phyloP scores from a whole-genome alignment of 2,113 vertebrate genomes.

The Bostrychus sinensis region DNA sequence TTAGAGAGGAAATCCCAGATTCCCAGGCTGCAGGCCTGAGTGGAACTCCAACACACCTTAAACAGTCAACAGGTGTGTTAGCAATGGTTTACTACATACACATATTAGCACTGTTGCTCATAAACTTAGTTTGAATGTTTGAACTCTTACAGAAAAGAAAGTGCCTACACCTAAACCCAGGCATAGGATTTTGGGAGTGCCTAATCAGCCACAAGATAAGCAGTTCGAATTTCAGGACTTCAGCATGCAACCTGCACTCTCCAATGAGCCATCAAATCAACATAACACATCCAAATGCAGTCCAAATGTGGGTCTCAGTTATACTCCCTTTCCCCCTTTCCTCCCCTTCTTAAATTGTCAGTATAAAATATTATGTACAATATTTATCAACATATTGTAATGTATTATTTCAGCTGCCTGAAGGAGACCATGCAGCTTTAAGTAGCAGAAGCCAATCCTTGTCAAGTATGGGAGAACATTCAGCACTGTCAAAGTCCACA shows the following conservation, averaged over 20 bases:
- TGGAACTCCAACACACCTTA: conserved; percentile 47
- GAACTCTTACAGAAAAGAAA: conserved; percentile 45
- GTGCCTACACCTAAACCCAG: conserved; percentile 80
- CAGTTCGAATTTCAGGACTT: conserved; percentile 48
- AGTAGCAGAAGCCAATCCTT: conserved; percentile 47
- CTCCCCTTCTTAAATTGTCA: too few relatives aligned
- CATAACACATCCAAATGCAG: conserved; percentile 38
- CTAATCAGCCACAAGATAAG: conserved; percentile 50
- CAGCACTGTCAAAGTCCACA: conserved; percentile 38
- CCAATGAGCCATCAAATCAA: conserved; percentile 47
- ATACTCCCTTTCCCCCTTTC: too few relatives aligned
- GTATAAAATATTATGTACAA: background rate
- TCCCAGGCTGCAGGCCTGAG: conserved; percentile 38
- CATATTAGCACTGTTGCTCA: too few relatives aligned
- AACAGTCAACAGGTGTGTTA: conserved; percentile 72
- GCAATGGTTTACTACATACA: background rate
- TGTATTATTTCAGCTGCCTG: conserved; percentile 68
- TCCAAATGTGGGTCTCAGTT: conserved; percentile 65
- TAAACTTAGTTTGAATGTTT: background rate
- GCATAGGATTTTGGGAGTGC: conserved; percentile 72
- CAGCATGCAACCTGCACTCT: conserved; percentile 50
- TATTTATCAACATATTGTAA: background rate
- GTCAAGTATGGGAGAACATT: conserved; percentile 53
- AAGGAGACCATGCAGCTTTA: conserved; percentile 49
- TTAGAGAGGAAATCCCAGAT: conserved; percentile 32